These are phyloP conservation scores for Aquatica leii DNA, from an alignment of 2,888 invertebrate genomes.

Conservation along the genomic window DNA sequence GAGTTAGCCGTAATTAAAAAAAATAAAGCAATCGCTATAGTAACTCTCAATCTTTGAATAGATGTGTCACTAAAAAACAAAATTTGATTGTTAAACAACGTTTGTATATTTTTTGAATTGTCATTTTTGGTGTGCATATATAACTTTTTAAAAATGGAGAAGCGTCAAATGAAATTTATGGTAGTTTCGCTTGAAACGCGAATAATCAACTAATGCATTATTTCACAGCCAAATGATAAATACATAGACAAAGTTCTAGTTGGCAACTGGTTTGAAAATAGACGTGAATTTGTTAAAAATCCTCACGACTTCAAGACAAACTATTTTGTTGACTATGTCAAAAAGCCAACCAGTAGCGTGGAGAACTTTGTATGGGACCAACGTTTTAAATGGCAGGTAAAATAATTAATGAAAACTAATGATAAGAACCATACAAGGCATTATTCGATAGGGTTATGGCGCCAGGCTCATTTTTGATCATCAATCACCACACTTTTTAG, in stretches of 20 bases:
- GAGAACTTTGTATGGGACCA: constrained; percentile 23
- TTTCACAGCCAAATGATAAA: background rate
- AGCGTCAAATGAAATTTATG: background rate
- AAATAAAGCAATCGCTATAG: no score
- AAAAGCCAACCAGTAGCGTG: constrained; percentile 23
- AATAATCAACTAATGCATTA: background rate
- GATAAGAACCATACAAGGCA: background rate
- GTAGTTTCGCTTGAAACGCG: background rate
- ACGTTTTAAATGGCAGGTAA: constrained; percentile 14
- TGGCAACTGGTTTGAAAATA: constrained; percentile 27
- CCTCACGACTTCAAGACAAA: constrained; percentile 22
- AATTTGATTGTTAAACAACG: no score
- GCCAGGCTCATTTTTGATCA: constrained; percentile 28
- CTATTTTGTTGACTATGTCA: constrained; percentile 16
- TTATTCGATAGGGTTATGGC: constrained; percentile 22
- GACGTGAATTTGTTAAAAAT: constrained; percentile 15
- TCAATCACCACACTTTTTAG: constrained; percentile 23
- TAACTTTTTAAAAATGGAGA: background rate
- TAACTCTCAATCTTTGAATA: no score
- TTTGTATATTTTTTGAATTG: no score
- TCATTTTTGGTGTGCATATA: no score
- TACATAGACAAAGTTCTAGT: constrained; percentile 19
- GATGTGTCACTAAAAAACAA: no score
- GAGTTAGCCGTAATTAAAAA: no score
- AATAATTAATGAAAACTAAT: background rate